Evolutionary conservation across 2,888 invertebrate species (phyloP).

Genomic region (Beris chalybata): DNA sequence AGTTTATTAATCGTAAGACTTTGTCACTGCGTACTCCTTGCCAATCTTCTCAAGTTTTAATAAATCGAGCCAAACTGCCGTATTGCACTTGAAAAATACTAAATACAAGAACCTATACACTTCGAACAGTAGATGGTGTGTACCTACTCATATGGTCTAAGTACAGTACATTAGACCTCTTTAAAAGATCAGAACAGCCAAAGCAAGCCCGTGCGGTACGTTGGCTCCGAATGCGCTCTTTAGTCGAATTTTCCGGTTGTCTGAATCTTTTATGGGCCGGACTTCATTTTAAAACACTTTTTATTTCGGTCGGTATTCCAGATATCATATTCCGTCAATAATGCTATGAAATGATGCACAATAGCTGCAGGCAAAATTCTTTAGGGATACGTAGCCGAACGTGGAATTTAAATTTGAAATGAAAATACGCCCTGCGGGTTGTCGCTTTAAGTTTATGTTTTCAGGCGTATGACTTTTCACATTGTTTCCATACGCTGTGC

Average conservation of each 20-base stretch:
- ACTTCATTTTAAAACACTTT: slow-evolving; percentile 25
- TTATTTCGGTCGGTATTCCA: slow-evolving; percentile 9
- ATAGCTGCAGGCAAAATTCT: slow-evolving; percentile 1
- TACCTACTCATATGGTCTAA: too few relatives aligned
- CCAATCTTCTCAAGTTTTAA: too few relatives aligned
- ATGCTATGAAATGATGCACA: slow-evolving; percentile 9
- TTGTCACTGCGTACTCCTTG: too few relatives aligned
- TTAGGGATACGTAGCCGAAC: slow-evolving; percentile 6
- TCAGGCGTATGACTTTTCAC: slow-evolving; percentile 30
- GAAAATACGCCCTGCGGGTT: slow-evolving; percentile 29
- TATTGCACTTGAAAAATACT: too few relatives aligned
- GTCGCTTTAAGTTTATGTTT: slow-evolving; percentile 30
- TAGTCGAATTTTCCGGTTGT: slow-evolving; percentile 21
- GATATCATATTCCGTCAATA: slow-evolving; percentile 31
- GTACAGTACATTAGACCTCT: too few relatives aligned
- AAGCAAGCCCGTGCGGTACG: too few relatives aligned
- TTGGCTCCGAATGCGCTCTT: too few relatives aligned
- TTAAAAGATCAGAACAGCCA: too few relatives aligned
- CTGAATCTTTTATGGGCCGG: slow-evolving; percentile 21
- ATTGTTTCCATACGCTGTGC: slow-evolving; percentile 14
- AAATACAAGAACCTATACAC: too few relatives aligned
- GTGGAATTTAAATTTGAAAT: slow-evolving; percentile 19
- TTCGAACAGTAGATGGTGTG: too few relatives aligned
- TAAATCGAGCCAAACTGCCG: too few relatives aligned
- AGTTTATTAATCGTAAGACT: too few relatives aligned